These are phyloP conservation scores for Pseudomyrmex sp. DNA, from an alignment of 1,140 invertebrate species.

Conservation along the genomic window DNA sequence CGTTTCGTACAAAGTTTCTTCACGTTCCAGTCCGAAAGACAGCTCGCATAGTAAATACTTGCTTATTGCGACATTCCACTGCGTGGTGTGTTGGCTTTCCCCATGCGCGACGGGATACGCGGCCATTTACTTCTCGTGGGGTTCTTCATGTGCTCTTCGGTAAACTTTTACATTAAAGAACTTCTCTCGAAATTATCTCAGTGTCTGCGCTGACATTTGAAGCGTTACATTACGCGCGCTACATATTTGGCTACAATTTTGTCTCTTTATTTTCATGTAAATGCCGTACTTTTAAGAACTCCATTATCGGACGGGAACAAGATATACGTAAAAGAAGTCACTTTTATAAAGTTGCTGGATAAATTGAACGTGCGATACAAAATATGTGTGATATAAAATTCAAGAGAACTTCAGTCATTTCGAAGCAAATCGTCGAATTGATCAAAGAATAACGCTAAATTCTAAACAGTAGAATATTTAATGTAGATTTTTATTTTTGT, in stretches of 20 bases:
- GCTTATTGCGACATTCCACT: slow-evolving; percentile 37
- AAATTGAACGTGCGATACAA: too few relatives aligned
- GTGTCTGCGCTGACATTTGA: slow-evolving; percentile 3
- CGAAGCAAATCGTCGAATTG: neutral
- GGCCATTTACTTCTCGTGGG: slow-evolving; percentile 33
- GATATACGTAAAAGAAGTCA: neutral
- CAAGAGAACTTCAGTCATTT: neutral
- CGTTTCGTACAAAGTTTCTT: slow-evolving; percentile 66
- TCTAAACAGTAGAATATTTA: too few relatives aligned
- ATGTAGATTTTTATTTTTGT: too few relatives aligned
- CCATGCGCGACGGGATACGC: slow-evolving; percentile 6
- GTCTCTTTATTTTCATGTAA: neutral
- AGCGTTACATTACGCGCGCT: neutral
- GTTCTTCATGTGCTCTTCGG: slow-evolving; percentile 37
- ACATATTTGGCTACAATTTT: neutral
- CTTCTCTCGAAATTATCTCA: neutral
- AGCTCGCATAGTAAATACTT: slow-evolving; percentile 46
- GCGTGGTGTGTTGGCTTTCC: slow-evolving; percentile 35
- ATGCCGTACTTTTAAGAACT: neutral
- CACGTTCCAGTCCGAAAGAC: slow-evolving; percentile 57
- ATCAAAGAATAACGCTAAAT: too few relatives aligned
- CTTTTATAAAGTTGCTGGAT: neutral
- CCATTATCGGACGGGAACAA: neutral
- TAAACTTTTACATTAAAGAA: slow-evolving; percentile 43
- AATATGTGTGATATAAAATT: neutral